Evolutionary conservation across 2,888 invertebrate genomes (phyloP).

Genomic region (Caenorhabditis sulstoni): DNA sequence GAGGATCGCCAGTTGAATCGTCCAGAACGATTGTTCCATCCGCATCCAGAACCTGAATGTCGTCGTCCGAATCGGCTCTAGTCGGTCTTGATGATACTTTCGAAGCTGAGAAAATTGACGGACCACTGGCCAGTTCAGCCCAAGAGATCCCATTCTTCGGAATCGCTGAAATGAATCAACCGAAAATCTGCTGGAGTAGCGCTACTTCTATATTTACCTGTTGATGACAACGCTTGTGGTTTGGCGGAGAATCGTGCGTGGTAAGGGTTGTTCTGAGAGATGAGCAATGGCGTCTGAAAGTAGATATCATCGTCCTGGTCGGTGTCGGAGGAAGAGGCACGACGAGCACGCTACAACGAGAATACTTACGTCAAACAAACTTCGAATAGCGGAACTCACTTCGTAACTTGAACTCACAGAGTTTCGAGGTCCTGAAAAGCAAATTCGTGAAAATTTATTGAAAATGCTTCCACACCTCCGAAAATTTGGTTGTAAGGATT

Average conservation of each 20-base stretch:
- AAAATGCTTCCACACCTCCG: too few species aligned
- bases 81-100: too few species aligned
- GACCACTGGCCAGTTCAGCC: slow-evolving; percentile 4
- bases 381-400: slow-evolving; percentile 21
- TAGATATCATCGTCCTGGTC: slow-evolving; percentile 49
- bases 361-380: slow-evolving; percentile 15
- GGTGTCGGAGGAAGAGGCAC: slow-evolving; percentile 37
- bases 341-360: slow-evolving; percentile 23
- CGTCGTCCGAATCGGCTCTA: neutral
- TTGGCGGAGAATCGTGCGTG: too few species aligned
- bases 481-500: too few species aligned
- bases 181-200: too few species aligned
- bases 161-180: neutral
- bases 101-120: neutral
- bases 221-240: too few species aligned
- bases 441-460: too few species aligned
- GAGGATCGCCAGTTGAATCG: slow-evolving; percentile 1
- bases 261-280: neutral
- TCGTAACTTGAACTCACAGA: neutral
- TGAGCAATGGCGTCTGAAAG: slow-evolving; percentile 46
- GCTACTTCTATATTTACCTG: too few species aligned
- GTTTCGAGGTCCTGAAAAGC: too few species aligned
- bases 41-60: slow-evolving; percentile 25
- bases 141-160: neutral
- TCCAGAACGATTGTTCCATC: slow-evolving; percentile 31